A percentile compares a stretch with the other conserved stretches of the same genome.
These are phyloP conservation scores for Amphipoea oculea DNA, from an alignment of 2,888 invertebrate genomes.

Conservation along the genomic window DNA sequence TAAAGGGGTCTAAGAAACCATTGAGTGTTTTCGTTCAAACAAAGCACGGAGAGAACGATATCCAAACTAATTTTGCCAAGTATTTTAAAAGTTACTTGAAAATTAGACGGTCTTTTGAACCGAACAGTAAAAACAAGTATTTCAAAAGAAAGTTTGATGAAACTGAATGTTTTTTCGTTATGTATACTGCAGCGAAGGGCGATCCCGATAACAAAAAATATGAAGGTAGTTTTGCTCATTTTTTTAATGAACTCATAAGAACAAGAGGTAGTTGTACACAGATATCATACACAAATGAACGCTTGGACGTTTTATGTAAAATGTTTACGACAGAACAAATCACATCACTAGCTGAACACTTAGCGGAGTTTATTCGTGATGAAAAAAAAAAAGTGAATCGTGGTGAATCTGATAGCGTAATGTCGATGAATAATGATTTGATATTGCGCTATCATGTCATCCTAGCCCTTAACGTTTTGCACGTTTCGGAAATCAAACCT, in stretches of 20 bases:
- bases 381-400: background rate
- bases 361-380: slow-evolving; percentile 37
- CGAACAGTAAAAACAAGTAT: slow-evolving; percentile 29
- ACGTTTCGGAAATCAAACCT: slow-evolving; percentile 44
- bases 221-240: slow-evolving; percentile 1
- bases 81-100: slow-evolving; percentile 52
- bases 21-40: slow-evolving; percentile 57
- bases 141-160: slow-evolving; percentile 41
- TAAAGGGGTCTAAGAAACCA: slow-evolving; percentile 29
- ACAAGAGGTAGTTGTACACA: slow-evolving; percentile 42
- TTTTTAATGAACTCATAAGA: slow-evolving; percentile 41
- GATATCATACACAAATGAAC: slow-evolving; percentile 26
- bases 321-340: slow-evolving; percentile 44
- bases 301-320: slow-evolving; percentile 40
- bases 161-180: slow-evolving; percentile 51
- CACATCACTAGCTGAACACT: slow-evolving; percentile 28
- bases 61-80: slow-evolving; percentile 33
- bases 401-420: slow-evolving; percentile 4
- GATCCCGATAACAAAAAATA: slow-evolving; percentile 27
- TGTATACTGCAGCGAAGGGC: slow-evolving; percentile 58
- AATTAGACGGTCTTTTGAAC: slow-evolving; percentile 43
- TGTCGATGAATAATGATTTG: slow-evolving; percentile 49
- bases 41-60: slow-evolving; percentile 57
- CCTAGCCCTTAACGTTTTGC: slow-evolving; percentile 38
- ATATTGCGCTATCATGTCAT: slow-evolving; percentile 56